Percentiles rank a stretch among this genome's conserved stretches.
Evolutionary conservation across 2,888 invertebrate species (phyloP).

Genomic region (Saturnia pavonia): DNA sequence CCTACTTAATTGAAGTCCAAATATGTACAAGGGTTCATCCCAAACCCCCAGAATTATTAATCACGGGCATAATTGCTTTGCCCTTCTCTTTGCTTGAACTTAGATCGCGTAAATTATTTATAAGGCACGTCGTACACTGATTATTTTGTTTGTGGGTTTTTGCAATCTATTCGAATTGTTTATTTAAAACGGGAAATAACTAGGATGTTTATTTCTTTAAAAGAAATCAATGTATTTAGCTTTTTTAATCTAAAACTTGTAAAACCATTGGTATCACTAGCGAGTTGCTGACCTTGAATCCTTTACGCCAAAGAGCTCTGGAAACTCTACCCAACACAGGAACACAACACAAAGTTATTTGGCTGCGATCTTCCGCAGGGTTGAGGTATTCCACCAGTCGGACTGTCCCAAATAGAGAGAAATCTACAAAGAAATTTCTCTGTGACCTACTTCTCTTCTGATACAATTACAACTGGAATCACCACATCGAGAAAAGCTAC

Average conservation of each 20-base stretch:
- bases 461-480: background rate
- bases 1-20: conserved; percentile 35
- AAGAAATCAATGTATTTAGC: background rate
- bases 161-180: conserved; percentile 2
- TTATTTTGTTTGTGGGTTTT: conserved; percentile 32
- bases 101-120: conserved; percentile 43
- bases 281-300: too few species aligned
- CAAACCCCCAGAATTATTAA: conserved; percentile 47
- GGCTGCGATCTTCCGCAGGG: too few species aligned
- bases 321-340: too few species aligned
- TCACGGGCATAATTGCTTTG: conserved; percentile 40
- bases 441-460: too few species aligned
- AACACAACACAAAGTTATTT: too few species aligned
- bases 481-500: background rate
- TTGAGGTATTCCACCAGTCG: too few species aligned
- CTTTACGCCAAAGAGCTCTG: too few species aligned
- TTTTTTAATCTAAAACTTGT: too few species aligned
- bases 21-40: conserved; percentile 30
- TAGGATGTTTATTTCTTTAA: background rate
- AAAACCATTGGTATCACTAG: too few species aligned
- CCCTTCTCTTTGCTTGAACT: conserved; percentile 41
- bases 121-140: conserved; percentile 34
- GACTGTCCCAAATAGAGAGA: too few species aligned
- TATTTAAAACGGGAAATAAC: background rate
- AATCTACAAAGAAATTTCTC: too few species aligned